Evolutionary conservation across 2,888 invertebrate genomes (phyloP).

Genomic region (Xestia rhomboidea): DNA sequence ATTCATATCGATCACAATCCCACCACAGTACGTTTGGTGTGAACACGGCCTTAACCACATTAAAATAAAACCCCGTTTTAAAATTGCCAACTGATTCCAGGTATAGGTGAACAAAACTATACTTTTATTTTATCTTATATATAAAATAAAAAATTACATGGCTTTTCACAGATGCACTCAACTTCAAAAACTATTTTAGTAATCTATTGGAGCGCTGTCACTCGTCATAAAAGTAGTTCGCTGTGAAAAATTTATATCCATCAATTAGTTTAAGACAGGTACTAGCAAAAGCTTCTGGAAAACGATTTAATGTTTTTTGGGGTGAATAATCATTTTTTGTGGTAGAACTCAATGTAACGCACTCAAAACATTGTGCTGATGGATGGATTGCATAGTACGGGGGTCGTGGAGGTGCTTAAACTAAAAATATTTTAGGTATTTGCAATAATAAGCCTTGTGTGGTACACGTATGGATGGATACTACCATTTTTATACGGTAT

Average conservation of each 20-base stretch:
- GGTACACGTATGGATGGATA: neutral
- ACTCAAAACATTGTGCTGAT: too few relatives aligned
- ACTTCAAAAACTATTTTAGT: neutral
- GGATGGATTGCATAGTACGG: too few relatives aligned
- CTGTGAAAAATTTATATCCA: neutral
- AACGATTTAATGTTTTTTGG: too few relatives aligned
- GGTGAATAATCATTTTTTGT: too few relatives aligned
- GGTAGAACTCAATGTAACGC: too few relatives aligned
- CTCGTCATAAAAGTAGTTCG: neutral
- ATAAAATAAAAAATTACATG: neutral
- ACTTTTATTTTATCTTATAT: neutral
- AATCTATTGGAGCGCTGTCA: neutral
- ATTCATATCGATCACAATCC: neutral
- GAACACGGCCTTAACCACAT: neutral
- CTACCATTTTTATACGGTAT: neutral
- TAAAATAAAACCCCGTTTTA: neutral
- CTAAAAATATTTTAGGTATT: too few relatives aligned
- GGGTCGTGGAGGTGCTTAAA: too few relatives aligned
- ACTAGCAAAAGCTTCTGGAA: neutral
- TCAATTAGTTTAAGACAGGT: slow-evolving; percentile 5
- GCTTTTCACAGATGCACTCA: neutral
- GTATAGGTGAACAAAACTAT: neutral
- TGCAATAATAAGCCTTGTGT: neutral
- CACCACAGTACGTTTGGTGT: neutral
- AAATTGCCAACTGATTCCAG: neutral